A percentile compares a stretch with the other conserved stretches of the same genome.
Conservation (phyloP, 2,113 vertebrate genomes). For the Hyperoodon ampullatus region DNA sequence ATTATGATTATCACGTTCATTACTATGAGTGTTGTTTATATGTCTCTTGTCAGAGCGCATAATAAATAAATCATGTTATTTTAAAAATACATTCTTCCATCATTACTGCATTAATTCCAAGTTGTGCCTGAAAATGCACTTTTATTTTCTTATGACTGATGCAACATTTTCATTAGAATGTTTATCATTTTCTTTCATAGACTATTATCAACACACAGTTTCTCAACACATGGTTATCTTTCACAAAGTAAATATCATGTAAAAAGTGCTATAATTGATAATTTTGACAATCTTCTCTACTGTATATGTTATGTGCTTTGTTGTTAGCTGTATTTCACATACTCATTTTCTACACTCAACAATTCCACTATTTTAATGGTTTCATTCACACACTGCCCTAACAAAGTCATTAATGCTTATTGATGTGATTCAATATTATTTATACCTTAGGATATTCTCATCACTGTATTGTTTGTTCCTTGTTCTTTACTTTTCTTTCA, state of each 20-base stretch:
- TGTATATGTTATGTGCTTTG: neutral
- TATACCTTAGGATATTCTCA: neutral
- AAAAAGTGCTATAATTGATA: neutral
- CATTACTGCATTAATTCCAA: conserved; percentile 40
- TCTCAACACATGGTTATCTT: neutral
- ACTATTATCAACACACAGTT: neutral
- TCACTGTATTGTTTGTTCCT: neutral
- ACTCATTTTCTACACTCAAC: neutral
- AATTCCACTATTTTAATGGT: neutral
- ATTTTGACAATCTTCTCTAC: neutral
- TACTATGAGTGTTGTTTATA: neutral
- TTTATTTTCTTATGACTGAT: conserved; percentile 35
- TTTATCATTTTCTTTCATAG: neutral
- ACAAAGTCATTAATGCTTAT: neutral
- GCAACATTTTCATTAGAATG: neutral
- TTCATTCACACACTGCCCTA: neutral
- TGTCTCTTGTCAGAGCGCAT: neutral
- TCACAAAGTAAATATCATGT: neutral
- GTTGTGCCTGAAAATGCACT: neutral
- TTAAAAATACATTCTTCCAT: neutral
- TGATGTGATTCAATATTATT: neutral
- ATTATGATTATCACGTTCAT: conserved; percentile 13
- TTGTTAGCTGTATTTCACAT: neutral
- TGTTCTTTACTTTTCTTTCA: neutral
- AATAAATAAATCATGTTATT: conserved; percentile 3